Percentiles rank a stretch among this genome's conserved stretches.
Conservation (phyloP, 2,888 invertebrate genomes). For the Drosophila antonietae region DNA sequence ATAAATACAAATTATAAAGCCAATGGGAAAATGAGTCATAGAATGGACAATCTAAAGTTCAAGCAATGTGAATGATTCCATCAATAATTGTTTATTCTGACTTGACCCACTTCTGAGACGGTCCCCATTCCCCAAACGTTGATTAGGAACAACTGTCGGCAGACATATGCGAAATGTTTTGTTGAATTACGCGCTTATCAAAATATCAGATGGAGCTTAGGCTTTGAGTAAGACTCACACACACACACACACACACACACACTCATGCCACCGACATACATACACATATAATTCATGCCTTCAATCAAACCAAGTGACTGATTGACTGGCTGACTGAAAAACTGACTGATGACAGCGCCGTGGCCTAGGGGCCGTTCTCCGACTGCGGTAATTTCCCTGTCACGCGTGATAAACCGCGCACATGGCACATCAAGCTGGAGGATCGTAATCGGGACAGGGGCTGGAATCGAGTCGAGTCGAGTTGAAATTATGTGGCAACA, state of each 20-base stretch:
- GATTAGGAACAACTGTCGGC: constrained; percentile 41
- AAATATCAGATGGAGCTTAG: constrained; percentile 59
- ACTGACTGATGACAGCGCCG: constrained; percentile 54
- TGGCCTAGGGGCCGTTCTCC: constrained; percentile 34
- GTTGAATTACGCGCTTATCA: constrained; percentile 62
- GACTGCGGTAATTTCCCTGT: constrained; percentile 68
- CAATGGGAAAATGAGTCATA: background rate
- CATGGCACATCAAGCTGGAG: constrained; percentile 65
- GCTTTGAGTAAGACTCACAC: constrained; percentile 14
- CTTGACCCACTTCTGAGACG: constrained; percentile 45
- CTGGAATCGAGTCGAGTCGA: background rate
- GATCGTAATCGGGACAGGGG: constrained; percentile 7
- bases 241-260: background rate
- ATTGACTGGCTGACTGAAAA: constrained; percentile 23
- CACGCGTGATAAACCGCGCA: constrained; percentile 70
- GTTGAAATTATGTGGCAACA: constrained; percentile 42
- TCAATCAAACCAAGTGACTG: constrained; percentile 62
- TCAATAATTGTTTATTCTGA: constrained; percentile 3
- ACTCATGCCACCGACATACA: background rate
- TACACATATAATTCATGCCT: constrained; percentile 72
- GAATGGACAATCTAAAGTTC: constrained; percentile 1
- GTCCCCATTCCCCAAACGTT: too few species aligned
- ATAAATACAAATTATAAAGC: background rate
- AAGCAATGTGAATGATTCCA: background rate
- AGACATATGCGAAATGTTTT: constrained; percentile 30